Evolutionary conservation across 2,113 vertebrate genomes (phyloP), one percentile per base, ranked within the genome.

Genomic region (Zootoca vivipara): DNA sequence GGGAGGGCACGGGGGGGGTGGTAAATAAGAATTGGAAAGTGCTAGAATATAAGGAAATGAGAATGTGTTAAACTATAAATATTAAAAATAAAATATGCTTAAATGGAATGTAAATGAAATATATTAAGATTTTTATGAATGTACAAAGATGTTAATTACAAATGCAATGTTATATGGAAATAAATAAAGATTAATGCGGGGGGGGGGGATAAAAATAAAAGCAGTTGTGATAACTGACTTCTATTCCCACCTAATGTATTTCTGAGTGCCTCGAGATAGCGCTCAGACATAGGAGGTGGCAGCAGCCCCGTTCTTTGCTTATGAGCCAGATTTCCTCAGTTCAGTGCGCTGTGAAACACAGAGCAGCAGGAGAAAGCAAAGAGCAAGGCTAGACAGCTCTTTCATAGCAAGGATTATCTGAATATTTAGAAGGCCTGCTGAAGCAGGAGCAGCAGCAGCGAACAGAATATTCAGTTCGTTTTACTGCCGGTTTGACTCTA

Each of bases 291-390:
- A 56, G 28, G 77, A 35, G 20, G 46, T 52, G 46, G n/a, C 33
- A 9, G 24, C 20, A 28, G 6, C 35, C 40, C 62, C 10, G 9
- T 67, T 42, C 40, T 42, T 69, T 69, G 81, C 35, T 69, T 69
- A 20, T 30, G 64, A 79, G 46, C 7, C 3, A 30, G 33, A 38
- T 64, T 81, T 64, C 38, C n/a, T 81, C 58, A 64, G 79, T 12
- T 64, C 79, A 64, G n/a, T 64, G 58, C n/a, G 12, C 78, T 81
- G 56, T 81, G 78, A 64, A 24, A 64, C 79, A 13, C 58, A 38
- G 58, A 64, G 58, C 79, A 81, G 58, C 79, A 64, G 79, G 33
- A 64, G 20, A 81, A 81, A 81, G 58, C 79, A 81, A 83, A 83
- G 33, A 35, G 15, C 26, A 26, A 18, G 20, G 12, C 18, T 26